phyloP scores from a whole-genome alignment of 2,888 invertebrate species.

The Hedya salicella region DNA sequence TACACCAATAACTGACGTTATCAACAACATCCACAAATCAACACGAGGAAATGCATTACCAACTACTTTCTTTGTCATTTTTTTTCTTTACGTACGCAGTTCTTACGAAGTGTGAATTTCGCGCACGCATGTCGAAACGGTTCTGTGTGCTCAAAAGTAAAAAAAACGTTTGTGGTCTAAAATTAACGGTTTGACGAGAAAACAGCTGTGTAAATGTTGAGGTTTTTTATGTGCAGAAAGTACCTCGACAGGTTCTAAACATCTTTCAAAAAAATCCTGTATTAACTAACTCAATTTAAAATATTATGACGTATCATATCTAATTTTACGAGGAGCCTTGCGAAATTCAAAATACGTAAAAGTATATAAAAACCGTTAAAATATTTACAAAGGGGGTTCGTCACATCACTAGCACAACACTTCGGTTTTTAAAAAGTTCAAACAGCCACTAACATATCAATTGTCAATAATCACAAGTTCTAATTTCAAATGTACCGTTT shows the following conservation, averaged over 20 bases:
- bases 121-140: conserved; percentile 51
- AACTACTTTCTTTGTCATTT: conserved; percentile 53
- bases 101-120: conserved; percentile 50
- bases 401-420: conserved; percentile 39
- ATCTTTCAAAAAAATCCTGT: too few species aligned
- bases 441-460: conserved; percentile 6
- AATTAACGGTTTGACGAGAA: conserved; percentile 17
- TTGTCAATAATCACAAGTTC: conserved; percentile 20
- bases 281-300: too few species aligned
- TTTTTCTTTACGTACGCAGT: conserved; percentile 45
- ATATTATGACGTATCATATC: too few species aligned
- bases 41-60: conserved; percentile 44
- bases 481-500: conserved; percentile 28
- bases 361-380: conserved; percentile 17
- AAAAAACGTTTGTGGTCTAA: conserved; percentile 25
- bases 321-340: neutral
- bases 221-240: conserved; percentile 36
- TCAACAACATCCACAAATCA: conserved; percentile 41
- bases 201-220: conserved; percentile 8
- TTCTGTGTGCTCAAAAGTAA: conserved; percentile 43
- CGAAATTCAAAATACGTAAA: neutral
- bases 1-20: conserved; percentile 34
- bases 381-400: conserved; percentile 9
- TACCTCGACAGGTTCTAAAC: neutral
- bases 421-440: conserved; percentile 11